Conservation (phyloP, 2,888 invertebrate genomes). For the Hypena proboscidalis region DNA sequence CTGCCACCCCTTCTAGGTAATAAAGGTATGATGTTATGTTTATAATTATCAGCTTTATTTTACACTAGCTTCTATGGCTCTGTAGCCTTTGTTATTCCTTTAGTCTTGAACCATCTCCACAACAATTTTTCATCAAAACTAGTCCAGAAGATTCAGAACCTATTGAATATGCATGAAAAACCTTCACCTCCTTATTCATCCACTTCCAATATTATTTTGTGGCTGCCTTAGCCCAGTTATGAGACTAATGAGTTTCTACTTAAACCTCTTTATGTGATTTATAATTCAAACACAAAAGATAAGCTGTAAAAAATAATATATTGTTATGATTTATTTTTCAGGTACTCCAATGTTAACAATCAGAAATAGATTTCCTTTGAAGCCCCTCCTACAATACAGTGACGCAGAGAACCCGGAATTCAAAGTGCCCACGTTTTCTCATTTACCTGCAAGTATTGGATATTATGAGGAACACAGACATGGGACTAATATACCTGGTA, state of each 20-base stretch:
- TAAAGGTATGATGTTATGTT: too few relatives aligned
- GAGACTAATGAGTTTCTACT: neutral
- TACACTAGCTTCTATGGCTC: too few relatives aligned
- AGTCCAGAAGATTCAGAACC: too few relatives aligned
- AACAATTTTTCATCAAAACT: too few relatives aligned
- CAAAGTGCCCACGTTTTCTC: conserved; percentile 84
- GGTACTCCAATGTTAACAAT: conserved; percentile 88
- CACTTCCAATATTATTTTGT: too few relatives aligned
- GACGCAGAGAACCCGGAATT: conserved; percentile 85
- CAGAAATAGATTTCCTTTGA: conserved; percentile 88
- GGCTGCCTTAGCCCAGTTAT: too few relatives aligned
- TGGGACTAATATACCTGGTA: conserved; percentile 91
- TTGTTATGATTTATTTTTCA: conserved; percentile 44
- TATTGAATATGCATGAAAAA: too few relatives aligned
- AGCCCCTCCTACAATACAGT: conserved; percentile 84
- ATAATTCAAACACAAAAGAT: neutral
- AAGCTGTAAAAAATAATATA: neutral
- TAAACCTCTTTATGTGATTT: neutral
- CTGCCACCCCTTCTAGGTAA: too few relatives aligned
- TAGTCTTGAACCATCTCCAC: too few relatives aligned
- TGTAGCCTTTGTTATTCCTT: too few relatives aligned
- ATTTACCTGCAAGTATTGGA: conserved; percentile 87
- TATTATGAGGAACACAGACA: conserved; percentile 84
- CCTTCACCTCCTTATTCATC: too few relatives aligned
- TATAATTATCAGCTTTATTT: too few relatives aligned